These are phyloP conservation scores for Lithophane semibrunnea DNA, from an alignment of 2,888 invertebrate species.

Conservation along the genomic window DNA sequence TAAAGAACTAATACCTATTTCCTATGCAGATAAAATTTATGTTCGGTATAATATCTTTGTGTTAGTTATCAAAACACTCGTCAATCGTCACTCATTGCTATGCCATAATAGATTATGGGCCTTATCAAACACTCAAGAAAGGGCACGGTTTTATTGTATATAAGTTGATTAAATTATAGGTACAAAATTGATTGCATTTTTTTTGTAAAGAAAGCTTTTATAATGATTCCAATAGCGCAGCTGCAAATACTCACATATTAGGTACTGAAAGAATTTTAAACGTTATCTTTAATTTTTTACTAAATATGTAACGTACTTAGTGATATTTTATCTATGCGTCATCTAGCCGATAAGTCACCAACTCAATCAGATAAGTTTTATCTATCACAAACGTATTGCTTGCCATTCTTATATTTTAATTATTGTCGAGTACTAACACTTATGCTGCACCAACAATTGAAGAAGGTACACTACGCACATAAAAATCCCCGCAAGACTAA, in stretches of 20 bases:
- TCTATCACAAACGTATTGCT: not conserved
- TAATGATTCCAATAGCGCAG: not conserved
- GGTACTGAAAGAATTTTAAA: not conserved
- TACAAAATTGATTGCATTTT: not conserved
- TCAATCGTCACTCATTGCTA: constrained; percentile 36
- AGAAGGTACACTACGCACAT: constrained; percentile 22
- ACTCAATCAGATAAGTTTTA: constrained; percentile 39
- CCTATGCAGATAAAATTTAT: constrained; percentile 28
- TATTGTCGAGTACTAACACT: constrained; percentile 1
- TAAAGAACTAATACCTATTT: not conserved
- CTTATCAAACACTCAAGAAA: constrained; percentile 41
- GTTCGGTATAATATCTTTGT: constrained; percentile 1
- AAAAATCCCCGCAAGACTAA: constrained; percentile 60
- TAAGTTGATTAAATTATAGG: not conserved
- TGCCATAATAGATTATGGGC: constrained; percentile 42
- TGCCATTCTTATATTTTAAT: constrained; percentile 18
- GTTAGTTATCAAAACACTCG: constrained; percentile 21
- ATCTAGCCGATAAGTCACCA: constrained; percentile 23
- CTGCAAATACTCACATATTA: not conserved
- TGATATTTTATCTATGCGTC: constrained; percentile 15
- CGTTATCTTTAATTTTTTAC: not conserved
- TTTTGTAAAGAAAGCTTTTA: not conserved
- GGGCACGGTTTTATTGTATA: constrained; percentile 21
- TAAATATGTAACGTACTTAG: constrained; percentile 2
- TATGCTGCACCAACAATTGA: constrained; percentile 9